phyloP scores from a whole-genome alignment of 37 sponge, comb jelly and placozoan species.

The Cladorhizidae sp. region DNA sequence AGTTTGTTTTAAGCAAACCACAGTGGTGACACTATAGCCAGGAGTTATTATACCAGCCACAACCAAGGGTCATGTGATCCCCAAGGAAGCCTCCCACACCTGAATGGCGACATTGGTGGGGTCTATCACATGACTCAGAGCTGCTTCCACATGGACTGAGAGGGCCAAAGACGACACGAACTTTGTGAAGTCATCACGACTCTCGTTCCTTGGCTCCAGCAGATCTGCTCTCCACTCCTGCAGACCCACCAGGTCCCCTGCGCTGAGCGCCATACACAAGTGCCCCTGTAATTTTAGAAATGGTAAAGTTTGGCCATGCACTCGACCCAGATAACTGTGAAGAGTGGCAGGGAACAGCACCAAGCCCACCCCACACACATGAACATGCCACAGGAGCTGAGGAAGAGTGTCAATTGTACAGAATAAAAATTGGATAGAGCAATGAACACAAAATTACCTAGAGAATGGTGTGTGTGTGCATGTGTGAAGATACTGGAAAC shows the following conservation, averaged over 20 bases:
- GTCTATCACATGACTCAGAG: constrained; percentile 17
- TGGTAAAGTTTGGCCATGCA: neutral
- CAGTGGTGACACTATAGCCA: no score
- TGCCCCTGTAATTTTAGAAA: constrained; percentile 1
- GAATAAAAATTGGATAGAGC: no score
- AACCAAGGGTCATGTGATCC: neutral
- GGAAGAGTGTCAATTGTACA: neutral
- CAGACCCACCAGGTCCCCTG: constrained; percentile 6
- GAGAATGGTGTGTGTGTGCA: no score
- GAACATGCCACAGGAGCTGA: neutral
- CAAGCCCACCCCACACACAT: neutral
- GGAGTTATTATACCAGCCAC: no score
- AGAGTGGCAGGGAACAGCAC: neutral
- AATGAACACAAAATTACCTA: no score
- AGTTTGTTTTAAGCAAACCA: no score
- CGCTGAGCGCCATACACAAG: neutral
- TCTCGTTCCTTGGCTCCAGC: constrained; percentile 7
- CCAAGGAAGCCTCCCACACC: no score
- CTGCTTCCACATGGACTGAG: constrained; percentile 33
- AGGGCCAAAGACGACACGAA: constrained; percentile 55
- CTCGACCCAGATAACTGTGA: neutral
- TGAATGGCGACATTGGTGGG: constrained; percentile 16
- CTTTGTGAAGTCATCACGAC: constrained; percentile 16
- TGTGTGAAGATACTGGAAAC: no score
- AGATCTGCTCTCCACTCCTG: neutral